These are phyloP conservation scores for Spheniscus mendiculus DNA, from an alignment of 2,113 vertebrate genomes.

Conservation along the genomic window DNA sequence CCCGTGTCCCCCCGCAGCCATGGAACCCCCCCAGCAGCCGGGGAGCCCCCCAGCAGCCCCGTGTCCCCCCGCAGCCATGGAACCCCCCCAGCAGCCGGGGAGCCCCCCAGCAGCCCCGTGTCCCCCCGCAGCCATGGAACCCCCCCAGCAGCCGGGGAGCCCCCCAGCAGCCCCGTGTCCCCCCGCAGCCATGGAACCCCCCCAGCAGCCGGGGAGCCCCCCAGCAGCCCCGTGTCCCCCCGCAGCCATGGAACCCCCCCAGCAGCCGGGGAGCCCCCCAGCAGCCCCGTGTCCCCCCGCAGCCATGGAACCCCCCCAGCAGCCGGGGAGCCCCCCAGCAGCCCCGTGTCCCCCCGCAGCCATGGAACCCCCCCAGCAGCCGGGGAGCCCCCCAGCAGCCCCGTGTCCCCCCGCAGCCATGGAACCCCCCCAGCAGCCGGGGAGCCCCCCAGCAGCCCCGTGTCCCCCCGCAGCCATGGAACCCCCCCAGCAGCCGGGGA, in stretches of 20 bases:
- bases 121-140: too few relatives aligned
- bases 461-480: too few relatives aligned
- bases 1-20: too few relatives aligned
- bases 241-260: too few relatives aligned
- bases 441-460: too few relatives aligned
- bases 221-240: too few relatives aligned
- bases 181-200: too few relatives aligned
- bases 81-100: not conserved
- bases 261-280: not conserved
- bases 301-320: not conserved
- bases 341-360: too few relatives aligned
- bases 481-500: not conserved
- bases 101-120: too few relatives aligned
- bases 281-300: too few relatives aligned
- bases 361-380: not conserved
- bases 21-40: not conserved
- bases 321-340: not conserved
- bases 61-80: not conserved
- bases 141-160: not conserved
- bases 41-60: too few relatives aligned
- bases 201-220: not conserved
- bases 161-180: not conserved
- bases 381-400: accelerated
- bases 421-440: not conserved
- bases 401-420: too few relatives aligned